Evolutionary conservation across 1,140 invertebrate genomes (phyloP).

Genomic region (Habropoda laboriosa): DNA sequence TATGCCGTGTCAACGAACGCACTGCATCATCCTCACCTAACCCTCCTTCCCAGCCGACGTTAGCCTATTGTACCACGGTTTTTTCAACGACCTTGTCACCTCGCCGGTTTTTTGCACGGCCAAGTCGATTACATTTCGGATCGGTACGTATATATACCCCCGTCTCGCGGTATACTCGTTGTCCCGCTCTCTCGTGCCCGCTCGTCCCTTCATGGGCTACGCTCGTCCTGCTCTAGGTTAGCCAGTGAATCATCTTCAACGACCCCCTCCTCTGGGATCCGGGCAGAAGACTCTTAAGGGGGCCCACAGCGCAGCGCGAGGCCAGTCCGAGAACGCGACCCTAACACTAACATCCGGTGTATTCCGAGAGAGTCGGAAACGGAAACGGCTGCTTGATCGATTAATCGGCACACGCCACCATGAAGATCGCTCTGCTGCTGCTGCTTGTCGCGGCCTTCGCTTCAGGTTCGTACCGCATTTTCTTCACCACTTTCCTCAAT

Average conservation of each 20-base stretch:
- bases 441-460: constrained; percentile 73
- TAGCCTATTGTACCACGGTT: background rate
- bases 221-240: constrained; percentile 73
- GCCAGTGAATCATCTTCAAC: constrained; percentile 79
- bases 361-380: constrained; percentile 70
- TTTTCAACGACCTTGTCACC: constrained; percentile 42
- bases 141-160: constrained; percentile 29
- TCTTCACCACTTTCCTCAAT: background rate
- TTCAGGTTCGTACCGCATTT: constrained; percentile 75
- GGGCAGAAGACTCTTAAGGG: constrained; percentile 80
- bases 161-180: background rate
- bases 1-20: constrained; percentile 53
- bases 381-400: constrained; percentile 67
- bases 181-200: constrained; percentile 19
- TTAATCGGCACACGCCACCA: constrained; percentile 69
- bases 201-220: constrained; percentile 49
- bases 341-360: constrained; percentile 80
- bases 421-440: constrained; percentile 76
- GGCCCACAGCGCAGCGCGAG: constrained; percentile 76
- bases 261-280: constrained; percentile 76
- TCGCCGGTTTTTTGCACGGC: constrained; percentile 17
- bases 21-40: background rate
- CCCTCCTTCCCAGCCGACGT: background rate
- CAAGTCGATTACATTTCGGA: constrained; percentile 58
- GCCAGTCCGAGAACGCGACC: constrained; percentile 81